phyloP scores from a whole-genome alignment of 2,113 vertebrate genomes.

The Lota lota region DNA sequence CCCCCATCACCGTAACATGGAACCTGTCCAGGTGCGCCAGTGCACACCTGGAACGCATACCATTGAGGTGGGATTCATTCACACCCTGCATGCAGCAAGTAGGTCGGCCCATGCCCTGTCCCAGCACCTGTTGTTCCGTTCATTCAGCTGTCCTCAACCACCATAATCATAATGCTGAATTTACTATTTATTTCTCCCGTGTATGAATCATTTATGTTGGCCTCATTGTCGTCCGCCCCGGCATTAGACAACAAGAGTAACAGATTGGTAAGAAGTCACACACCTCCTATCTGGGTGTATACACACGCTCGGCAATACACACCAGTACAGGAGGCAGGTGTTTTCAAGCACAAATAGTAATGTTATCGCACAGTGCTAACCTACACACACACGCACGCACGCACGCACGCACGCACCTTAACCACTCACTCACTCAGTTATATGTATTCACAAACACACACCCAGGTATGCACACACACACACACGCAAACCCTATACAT shows the following conservation, averaged over 20 bases:
- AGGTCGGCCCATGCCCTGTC: constrained; percentile 23
- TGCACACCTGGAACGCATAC: not conserved
- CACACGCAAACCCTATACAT: not conserved
- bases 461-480: not conserved
- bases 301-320: constrained; percentile 1
- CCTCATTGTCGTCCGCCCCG: constrained; percentile 1
- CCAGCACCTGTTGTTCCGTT: constrained; percentile 36
- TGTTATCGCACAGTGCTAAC: not conserved
- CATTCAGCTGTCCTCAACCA: constrained; percentile 3
- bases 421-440: not conserved
- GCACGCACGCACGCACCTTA: not conserved
- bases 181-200: not conserved
- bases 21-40: not conserved
- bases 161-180: constrained; percentile 27
- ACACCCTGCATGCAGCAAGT: constrained; percentile 24
- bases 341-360: not conserved
- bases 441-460: not conserved
- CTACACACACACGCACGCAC: constrained; percentile 5
- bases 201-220: constrained; percentile 15
- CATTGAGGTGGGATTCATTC: not conserved
- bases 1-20: not conserved
- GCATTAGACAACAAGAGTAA: not conserved
- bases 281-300: not conserved
- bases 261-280: not conserved
- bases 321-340: not conserved